A percentile compares a stretch with the other conserved stretches of the same genome.
Evolutionary conservation across 2,113 vertebrate species (phyloP).

Genomic region (Ursus arctos): DNA sequence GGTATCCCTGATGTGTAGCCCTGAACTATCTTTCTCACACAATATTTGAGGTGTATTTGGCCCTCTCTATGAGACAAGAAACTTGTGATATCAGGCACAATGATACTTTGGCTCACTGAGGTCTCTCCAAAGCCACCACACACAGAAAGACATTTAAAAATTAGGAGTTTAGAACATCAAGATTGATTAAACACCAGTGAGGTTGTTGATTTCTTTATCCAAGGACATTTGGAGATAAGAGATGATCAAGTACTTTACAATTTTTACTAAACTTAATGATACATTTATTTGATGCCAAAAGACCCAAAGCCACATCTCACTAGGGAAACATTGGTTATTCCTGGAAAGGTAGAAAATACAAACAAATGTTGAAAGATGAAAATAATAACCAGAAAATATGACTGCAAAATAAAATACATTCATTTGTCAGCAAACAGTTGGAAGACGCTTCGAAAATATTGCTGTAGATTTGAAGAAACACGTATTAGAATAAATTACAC

Average conservation of each 20-base stretch:
- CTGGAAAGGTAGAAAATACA: conserved; percentile 19
- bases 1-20: not conserved
- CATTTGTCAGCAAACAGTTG: conserved; percentile 70
- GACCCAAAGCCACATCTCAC: conserved; percentile 23
- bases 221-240: conserved; percentile 25
- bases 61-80: not conserved
- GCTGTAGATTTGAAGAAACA: conserved; percentile 58
- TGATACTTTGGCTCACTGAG: not conserved
- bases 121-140: not conserved
- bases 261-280: conserved; percentile 49
- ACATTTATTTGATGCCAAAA: conserved; percentile 31
- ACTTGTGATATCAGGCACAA: not conserved
- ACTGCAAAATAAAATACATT: conserved; percentile 62
- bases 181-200: not conserved
- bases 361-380: conserved; percentile 49
- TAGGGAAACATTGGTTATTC: not conserved
- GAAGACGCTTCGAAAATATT: conserved; percentile 68
- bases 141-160: not conserved
- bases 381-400: conserved; percentile 46
- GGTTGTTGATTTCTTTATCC: not conserved
- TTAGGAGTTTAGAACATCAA: not conserved
- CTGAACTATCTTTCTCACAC: not conserved
- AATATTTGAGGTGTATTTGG: not conserved
- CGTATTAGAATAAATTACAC: conserved; percentile 67
- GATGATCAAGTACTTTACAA: not conserved